Evolutionary conservation across 2,888 invertebrate genomes (phyloP).

Genomic region (Agonopterix heracliana): DNA sequence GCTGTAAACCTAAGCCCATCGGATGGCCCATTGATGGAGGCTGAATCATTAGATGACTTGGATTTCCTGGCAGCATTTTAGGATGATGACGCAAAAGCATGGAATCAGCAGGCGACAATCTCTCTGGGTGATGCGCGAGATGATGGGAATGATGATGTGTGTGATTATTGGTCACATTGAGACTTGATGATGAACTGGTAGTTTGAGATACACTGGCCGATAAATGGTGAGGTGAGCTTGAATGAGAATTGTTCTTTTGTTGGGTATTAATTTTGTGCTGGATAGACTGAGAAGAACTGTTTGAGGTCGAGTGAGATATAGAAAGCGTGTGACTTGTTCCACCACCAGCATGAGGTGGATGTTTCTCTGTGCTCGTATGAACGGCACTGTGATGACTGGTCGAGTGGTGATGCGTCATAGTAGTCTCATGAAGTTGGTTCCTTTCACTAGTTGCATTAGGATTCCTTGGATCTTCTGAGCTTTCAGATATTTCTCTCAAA

Average conservation of each 20-base stretch:
- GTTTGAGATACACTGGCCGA: slow-evolving; percentile 75
- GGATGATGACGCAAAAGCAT: slow-evolving; percentile 69
- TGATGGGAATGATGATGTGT: slow-evolving; percentile 82
- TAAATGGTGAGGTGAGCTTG: slow-evolving; percentile 71
- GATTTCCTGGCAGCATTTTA: slow-evolving; percentile 73
- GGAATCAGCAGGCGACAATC: slow-evolving; percentile 78
- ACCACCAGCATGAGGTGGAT: slow-evolving; percentile 69
- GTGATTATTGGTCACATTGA: slow-evolving; percentile 59
- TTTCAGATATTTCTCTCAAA: slow-evolving; percentile 77
- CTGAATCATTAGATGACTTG: slow-evolving; percentile 80
- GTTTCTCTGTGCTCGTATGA: slow-evolving; percentile 79
- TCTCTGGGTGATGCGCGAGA: slow-evolving; percentile 79
- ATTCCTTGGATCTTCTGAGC: slow-evolving; percentile 63
- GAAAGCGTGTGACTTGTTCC: slow-evolving; percentile 77
- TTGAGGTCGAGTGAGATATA: slow-evolving; percentile 81
- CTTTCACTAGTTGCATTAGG: slow-evolving; percentile 71
- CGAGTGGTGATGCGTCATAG: slow-evolving; percentile 80
- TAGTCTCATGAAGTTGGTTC: slow-evolving; percentile 79
- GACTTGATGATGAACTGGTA: slow-evolving; percentile 68
- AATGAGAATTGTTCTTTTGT: slow-evolving; percentile 63
- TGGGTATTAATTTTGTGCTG: slow-evolving; percentile 77
- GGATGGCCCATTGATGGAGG: slow-evolving; percentile 80
- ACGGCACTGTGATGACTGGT: slow-evolving; percentile 80
- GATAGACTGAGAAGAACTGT: slow-evolving; percentile 80
- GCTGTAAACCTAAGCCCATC: slow-evolving; percentile 70